phyloP scores from a whole-genome alignment of 2,888 invertebrate genomes.

The Thyatira batis region DNA sequence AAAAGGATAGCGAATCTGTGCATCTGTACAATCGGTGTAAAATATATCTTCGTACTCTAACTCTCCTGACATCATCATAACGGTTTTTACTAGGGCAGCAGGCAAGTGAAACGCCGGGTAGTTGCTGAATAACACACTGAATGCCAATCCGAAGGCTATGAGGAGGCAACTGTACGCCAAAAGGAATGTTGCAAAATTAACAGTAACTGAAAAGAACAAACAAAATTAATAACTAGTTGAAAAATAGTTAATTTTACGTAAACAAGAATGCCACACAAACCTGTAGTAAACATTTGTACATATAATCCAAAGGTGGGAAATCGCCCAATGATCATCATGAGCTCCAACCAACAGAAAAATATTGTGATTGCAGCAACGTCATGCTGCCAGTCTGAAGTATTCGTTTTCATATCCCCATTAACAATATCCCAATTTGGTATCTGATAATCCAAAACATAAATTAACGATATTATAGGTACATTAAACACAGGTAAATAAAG shows the following conservation, averaged over 20 bases:
- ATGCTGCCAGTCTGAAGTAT: conserved; percentile 87
- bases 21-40: conserved; percentile 78
- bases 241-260: neutral
- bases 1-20: conserved; percentile 84
- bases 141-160: conserved; percentile 90
- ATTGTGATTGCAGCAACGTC: conserved; percentile 91
- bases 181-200: conserved; percentile 91
- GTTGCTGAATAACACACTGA: conserved; percentile 91
- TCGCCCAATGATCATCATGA: conserved; percentile 92
- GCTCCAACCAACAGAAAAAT: conserved; percentile 90
- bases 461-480: too few relatives aligned
- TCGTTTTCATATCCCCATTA: conserved; percentile 49
- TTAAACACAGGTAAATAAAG: neutral
- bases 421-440: conserved; percentile 66
- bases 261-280: conserved; percentile 41
- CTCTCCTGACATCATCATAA: conserved; percentile 95
- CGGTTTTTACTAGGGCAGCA: conserved; percentile 87
- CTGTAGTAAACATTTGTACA: conserved; percentile 93
- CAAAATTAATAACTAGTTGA: conserved; percentile 6
- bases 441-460: conserved; percentile 46
- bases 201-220: conserved; percentile 86
- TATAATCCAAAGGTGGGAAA: conserved; percentile 94
- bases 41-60: conserved; percentile 93
- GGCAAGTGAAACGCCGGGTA: conserved; percentile 87
- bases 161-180: conserved; percentile 91